Percentiles rank a stretch among this genome's conserved stretches.
These are phyloP conservation scores for Camelus bactrianus DNA, from an alignment of 2,113 vertebrate species.

Conservation along the genomic window DNA sequence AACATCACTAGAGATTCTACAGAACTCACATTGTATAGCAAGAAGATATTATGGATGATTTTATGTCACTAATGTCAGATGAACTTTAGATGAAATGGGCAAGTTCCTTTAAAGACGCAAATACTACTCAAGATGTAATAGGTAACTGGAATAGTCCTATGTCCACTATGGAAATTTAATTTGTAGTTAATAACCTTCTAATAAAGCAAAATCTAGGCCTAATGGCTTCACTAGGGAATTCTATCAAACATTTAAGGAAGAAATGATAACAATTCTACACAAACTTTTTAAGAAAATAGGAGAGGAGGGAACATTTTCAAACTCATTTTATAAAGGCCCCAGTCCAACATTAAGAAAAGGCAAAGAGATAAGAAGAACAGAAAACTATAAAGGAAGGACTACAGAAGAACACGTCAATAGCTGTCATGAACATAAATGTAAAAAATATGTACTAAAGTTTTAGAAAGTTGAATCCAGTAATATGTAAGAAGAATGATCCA, in stretches of 20 bases:
- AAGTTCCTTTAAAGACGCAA: constrained; percentile 20
- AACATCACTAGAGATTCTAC: neutral
- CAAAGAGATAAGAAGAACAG: neutral
- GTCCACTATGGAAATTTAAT: neutral
- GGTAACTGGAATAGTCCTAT: neutral
- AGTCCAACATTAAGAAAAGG: neutral
- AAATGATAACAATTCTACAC: neutral
- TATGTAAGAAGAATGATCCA: neutral
- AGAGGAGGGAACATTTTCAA: neutral
- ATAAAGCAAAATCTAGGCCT: constrained; percentile 33
- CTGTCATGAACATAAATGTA: neutral
- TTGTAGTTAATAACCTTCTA: constrained; percentile 25
- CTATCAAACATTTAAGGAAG: constrained; percentile 35
- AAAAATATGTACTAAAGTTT: constrained; percentile 9
- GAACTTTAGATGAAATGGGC: neutral
- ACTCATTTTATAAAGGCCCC: neutral
- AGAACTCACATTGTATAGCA: neutral
- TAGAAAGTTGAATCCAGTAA: neutral
- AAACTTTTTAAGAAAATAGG: neutral
- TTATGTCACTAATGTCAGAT: neutral
- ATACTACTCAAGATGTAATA: neutral
- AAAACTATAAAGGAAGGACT: neutral
- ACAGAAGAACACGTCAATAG: neutral
- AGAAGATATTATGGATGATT: neutral
- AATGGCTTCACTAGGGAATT: neutral